A percentile compares a stretch with the other conserved stretches of the same genome.
phyloP scores from a whole-genome alignment of 2,113 vertebrate genomes.

The Cinclus cinclus region DNA sequence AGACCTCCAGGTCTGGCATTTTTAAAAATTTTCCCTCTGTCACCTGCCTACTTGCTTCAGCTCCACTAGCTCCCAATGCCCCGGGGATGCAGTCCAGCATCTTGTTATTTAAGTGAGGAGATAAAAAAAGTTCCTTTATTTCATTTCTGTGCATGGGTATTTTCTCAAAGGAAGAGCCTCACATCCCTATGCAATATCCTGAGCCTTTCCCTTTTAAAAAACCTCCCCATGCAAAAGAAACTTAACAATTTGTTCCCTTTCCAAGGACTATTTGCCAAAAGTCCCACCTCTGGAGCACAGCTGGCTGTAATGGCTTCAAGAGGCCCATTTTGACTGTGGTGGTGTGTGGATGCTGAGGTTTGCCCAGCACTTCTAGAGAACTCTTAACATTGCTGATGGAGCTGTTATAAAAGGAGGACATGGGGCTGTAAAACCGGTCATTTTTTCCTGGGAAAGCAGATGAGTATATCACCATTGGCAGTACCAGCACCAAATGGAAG shows the following conservation, averaged over 20 bases:
- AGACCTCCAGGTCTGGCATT: background rate
- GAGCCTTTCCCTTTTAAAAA: background rate
- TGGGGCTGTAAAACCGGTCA: background rate
- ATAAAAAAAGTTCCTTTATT: background rate
- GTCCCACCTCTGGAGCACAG: background rate
- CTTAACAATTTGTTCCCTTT: background rate
- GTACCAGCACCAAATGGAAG: background rate
- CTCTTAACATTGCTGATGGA: accelerated
- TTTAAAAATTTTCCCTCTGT: background rate
- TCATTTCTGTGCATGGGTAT: accelerated
- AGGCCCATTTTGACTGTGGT: accelerated
- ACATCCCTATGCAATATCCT: background rate
- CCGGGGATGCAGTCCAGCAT: background rate
- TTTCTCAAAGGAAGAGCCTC: background rate
- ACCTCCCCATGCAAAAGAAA: background rate
- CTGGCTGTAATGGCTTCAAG: background rate
- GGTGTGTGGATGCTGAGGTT: background rate
- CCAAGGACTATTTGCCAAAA: background rate
- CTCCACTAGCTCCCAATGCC: background rate
- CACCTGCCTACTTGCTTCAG: background rate
- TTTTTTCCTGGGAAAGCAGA: background rate
- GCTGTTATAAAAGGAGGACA: background rate
- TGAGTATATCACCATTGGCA: background rate
- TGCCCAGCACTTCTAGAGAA: background rate
- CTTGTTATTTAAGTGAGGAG: background rate